Evolutionary conservation across 2,797 vertebrate species (phyloP).

Genomic region (Microctenopoma steveboyesi): DNA sequence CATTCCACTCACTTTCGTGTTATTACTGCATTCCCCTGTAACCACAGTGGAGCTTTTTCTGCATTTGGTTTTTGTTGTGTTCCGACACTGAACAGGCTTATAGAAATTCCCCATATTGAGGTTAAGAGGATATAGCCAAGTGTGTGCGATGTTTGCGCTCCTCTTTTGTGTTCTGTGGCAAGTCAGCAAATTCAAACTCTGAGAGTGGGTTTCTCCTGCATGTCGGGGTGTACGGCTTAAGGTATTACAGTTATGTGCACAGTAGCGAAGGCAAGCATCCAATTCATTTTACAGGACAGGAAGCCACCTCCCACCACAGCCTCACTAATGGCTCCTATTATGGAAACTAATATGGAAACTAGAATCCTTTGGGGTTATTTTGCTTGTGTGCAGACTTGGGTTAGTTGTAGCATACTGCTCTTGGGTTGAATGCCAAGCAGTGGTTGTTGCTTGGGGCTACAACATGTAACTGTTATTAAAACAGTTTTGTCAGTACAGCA

Average conservation of each 20-base stretch:
- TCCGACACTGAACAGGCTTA: conserved; percentile 32
- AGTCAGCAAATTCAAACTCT: conserved; percentile 71
- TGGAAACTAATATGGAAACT: conserved; percentile 67
- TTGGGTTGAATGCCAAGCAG: conserved; percentile 35
- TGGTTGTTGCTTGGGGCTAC: conserved; percentile 37
- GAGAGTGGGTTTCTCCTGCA: conserved; percentile 58
- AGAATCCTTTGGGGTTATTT: conserved; percentile 53
- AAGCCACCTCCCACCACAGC: conserved; percentile 50
- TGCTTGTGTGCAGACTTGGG: conserved; percentile 30
- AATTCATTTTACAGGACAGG: conserved; percentile 57
- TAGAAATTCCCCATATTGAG: conserved; percentile 40
- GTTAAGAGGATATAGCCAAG: conserved; percentile 39
- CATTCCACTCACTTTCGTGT: conserved; percentile 67
- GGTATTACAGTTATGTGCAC: conserved; percentile 40
- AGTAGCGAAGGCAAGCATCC: conserved; percentile 44
- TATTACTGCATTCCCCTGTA: conserved; percentile 63
- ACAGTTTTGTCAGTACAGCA: conserved; percentile 14
- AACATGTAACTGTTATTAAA: conserved; percentile 26
- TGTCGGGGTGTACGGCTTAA: conserved; percentile 43
- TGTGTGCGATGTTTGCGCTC: conserved; percentile 15
- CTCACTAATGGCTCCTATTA: conserved; percentile 47
- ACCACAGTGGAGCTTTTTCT: conserved; percentile 42
- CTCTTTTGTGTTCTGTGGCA: conserved; percentile 38
- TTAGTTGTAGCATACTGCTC: conserved; percentile 42
- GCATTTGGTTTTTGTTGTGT: conserved; percentile 41